Conservation (phyloP, 1,140 invertebrate genomes). For the Prorops nasuta region DNA sequence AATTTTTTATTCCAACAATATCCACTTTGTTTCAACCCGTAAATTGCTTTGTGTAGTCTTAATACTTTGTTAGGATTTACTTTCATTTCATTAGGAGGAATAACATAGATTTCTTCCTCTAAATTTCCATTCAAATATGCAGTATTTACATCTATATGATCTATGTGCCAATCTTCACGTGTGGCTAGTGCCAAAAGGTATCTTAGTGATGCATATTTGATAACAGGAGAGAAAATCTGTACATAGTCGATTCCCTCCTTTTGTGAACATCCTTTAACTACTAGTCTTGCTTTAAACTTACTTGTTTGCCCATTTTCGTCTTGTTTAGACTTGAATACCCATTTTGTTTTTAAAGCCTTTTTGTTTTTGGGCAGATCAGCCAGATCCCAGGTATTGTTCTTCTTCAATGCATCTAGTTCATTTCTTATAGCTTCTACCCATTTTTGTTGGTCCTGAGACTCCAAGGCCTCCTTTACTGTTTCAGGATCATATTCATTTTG, state of each 20-base stretch:
- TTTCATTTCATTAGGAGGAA: slow-evolving; percentile 32
- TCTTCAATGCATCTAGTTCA: slow-evolving; percentile 39
- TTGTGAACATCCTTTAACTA: slow-evolving; percentile 49
- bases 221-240: slow-evolving; percentile 28
- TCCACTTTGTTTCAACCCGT: slow-evolving; percentile 43
- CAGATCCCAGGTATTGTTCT: slow-evolving; percentile 45
- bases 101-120: slow-evolving; percentile 39
- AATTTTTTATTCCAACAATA: slow-evolving; percentile 41
- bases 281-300: slow-evolving; percentile 45
- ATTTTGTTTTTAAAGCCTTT: slow-evolving; percentile 28
- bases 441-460: slow-evolving; percentile 25
- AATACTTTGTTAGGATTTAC: slow-evolving; percentile 7
- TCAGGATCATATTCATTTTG: slow-evolving; percentile 6
- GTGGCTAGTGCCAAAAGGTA: slow-evolving; percentile 46
- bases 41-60: slow-evolving; percentile 30
- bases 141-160: slow-evolving; percentile 43
- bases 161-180: slow-evolving; percentile 43
- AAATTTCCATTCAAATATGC: slow-evolving; percentile 40
- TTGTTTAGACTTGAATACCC: slow-evolving; percentile 13
- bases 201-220: slow-evolving; percentile 32
- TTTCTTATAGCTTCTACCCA: slow-evolving; percentile 44
- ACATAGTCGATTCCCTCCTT: slow-evolving; percentile 36
- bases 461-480: slow-evolving; percentile 37
- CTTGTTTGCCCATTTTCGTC: slow-evolving; percentile 29
- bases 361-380: slow-evolving; percentile 41